Percentiles rank a stretch among this genome's conserved stretches.
These are phyloP conservation scores for Psylliodes chrysocephalus DNA, from an alignment of 2,888 invertebrate species.

Conservation along the genomic window DNA sequence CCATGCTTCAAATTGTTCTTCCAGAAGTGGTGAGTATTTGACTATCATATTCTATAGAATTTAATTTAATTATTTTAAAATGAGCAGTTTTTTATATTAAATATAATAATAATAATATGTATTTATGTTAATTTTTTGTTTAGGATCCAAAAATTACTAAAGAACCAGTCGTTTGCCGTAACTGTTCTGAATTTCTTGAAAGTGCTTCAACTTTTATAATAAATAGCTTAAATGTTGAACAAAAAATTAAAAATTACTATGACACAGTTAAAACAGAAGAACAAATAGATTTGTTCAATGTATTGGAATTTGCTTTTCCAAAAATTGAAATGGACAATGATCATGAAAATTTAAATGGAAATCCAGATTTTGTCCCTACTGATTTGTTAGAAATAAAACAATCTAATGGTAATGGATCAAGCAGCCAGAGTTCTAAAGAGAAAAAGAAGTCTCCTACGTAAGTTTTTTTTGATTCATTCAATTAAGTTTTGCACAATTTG, in stretches of 20 bases:
- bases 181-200: slow-evolving; percentile 39
- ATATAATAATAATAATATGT: not conserved
- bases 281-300: slow-evolving; percentile 41
- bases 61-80: too few species aligned
- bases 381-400: slow-evolving; percentile 31
- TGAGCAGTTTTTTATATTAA: too few species aligned
- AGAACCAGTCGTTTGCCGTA: slow-evolving; percentile 42
- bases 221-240: slow-evolving; percentile 42
- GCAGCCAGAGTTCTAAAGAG: not conserved
- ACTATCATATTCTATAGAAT: too few species aligned
- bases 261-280: slow-evolving; percentile 34
- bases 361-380: slow-evolving; percentile 31
- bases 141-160: slow-evolving; percentile 44
- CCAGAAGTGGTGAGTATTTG: slow-evolving; percentile 42
- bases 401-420: slow-evolving; percentile 10
- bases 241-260: slow-evolving; percentile 44
- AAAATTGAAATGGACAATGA: slow-evolving; percentile 44
- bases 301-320: slow-evolving; percentile 45
- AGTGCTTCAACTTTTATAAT: slow-evolving; percentile 42
- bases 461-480: too few species aligned
- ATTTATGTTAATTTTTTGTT: slow-evolving; percentile 4
- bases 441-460: slow-evolving; percentile 11
- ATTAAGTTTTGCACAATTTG: too few species aligned
- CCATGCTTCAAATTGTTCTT: slow-evolving; percentile 44
- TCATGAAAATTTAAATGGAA: slow-evolving; percentile 17